Evolutionary conservation across 2,113 vertebrate species (phyloP).

Genomic region (human): GRCh38 chr4:52225501-52226000

Average conservation of each 20-base stretch:
- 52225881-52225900: not conserved
- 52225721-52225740: not conserved
- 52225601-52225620: not conserved
- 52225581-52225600: conserved; percentile 20
- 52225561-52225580: not conserved
- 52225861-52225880: not conserved
- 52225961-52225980: not conserved
- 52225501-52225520: conserved; percentile 35
- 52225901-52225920: not conserved
- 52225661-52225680: conserved; percentile 58
- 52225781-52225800: not conserved
- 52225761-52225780: not conserved
- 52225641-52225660: not conserved
- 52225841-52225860: not conserved
- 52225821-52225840: too few species aligned
- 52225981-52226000: not conserved
- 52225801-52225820: not conserved
- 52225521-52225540: conserved; percentile 74
- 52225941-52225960: not conserved
- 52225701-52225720: not conserved
- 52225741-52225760: not conserved
- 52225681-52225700: conserved; percentile 37
- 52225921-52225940: not conserved
- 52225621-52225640: not conserved
- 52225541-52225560: conserved; percentile 45